These are phyloP conservation scores for Catalaphyllia jardinei DNA, from an alignment of 64 coral and sea anemone species.

Conservation along the genomic window DNA sequence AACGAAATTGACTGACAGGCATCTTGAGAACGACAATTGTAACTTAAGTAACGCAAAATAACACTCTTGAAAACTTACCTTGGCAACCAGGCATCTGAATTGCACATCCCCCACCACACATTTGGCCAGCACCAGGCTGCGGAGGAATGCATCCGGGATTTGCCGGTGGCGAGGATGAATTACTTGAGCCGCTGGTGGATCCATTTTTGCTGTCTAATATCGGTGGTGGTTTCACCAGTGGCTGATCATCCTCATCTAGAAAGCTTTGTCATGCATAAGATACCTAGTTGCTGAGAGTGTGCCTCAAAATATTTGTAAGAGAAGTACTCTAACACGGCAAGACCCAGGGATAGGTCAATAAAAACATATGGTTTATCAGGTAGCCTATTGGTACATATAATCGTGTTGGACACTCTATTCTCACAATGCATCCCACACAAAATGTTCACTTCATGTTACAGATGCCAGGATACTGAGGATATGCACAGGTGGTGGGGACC, in stretches of 20 bases:
- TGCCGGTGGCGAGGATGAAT: not conserved
- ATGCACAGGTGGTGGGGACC: too few species aligned
- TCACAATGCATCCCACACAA: too few species aligned
- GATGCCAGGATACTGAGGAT: too few species aligned
- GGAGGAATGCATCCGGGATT: not conserved
- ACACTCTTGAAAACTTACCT: not conserved
- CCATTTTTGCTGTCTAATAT: slow-evolving; percentile 11
- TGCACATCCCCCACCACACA: not conserved
- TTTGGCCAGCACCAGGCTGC: slow-evolving; percentile 8
- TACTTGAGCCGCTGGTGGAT: slow-evolving; percentile 19
- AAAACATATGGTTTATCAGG: too few species aligned
- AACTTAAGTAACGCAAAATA: not conserved
- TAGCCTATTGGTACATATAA: too few species aligned
- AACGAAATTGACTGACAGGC: not conserved
- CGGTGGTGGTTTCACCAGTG: slow-evolving; percentile 24
- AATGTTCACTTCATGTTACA: too few species aligned
- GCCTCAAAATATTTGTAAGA: not conserved
- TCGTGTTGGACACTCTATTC: too few species aligned
- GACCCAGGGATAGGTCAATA: too few species aligned
- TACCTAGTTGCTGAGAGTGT: not conserved
- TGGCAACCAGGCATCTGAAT: not conserved
- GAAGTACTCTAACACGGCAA: too few species aligned
- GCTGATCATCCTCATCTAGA: slow-evolving; percentile 14
- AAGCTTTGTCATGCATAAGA: not conserved
- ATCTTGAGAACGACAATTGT: not conserved